Evolutionary conservation across 2,888 invertebrate genomes (phyloP).

Genomic region (Epirrita christyi): DNA sequence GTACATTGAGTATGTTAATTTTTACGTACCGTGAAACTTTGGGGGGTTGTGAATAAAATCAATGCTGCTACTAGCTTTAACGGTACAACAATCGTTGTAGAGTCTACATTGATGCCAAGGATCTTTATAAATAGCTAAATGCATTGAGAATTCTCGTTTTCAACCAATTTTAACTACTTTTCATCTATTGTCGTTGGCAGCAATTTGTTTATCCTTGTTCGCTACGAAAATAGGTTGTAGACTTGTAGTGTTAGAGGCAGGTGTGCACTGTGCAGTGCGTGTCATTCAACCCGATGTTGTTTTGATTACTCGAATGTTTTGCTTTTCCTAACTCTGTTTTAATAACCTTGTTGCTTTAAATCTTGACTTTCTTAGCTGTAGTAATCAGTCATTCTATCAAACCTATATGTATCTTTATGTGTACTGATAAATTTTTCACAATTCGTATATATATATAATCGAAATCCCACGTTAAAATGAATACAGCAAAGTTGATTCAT

Average conservation of each 20-base stretch:
- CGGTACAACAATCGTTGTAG: neutral
- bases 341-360: slow-evolving; percentile 10
- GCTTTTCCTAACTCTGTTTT: slow-evolving; percentile 4
- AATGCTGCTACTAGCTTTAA: neutral
- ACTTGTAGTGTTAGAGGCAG: slow-evolving; percentile 2
- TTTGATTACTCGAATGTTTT: slow-evolving; percentile 16
- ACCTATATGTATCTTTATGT: too few species aligned
- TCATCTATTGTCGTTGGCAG: slow-evolving; percentile 20
- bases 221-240: slow-evolving; percentile 22
- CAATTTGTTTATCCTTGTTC: slow-evolving; percentile 9
- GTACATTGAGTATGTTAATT: too few species aligned
- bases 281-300: slow-evolving; percentile 30
- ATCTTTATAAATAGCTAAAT: slow-evolving; percentile 50
- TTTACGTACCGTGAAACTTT: too few species aligned
- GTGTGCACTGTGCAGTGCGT: slow-evolving; percentile 16
- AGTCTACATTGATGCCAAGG: slow-evolving; percentile 49
- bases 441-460: too few species aligned
- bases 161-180: slow-evolving; percentile 19
- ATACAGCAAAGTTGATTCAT: too few species aligned
- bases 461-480: too few species aligned
- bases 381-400: neutral
- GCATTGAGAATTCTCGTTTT: slow-evolving; percentile 37
- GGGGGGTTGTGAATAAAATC: neutral
- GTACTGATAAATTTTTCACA: too few species aligned
- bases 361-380: neutral